phyloP scores from a whole-genome alignment of 2,113 vertebrate genomes.

The Gobio gobio region DNA sequence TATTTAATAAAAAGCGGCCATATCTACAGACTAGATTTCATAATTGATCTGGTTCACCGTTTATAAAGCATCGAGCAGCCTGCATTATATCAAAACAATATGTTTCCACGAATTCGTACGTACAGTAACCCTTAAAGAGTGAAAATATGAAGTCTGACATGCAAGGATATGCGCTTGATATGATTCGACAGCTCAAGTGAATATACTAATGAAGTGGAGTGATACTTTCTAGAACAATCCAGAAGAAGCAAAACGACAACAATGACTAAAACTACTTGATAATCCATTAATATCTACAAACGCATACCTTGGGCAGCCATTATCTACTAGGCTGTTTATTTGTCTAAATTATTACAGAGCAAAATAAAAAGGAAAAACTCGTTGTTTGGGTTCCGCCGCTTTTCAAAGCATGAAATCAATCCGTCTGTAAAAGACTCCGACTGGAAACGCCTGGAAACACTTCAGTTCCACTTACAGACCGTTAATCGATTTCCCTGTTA shows the following conservation, averaged over 20 bases:
- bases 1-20: not conserved
- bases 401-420: conserved; percentile 25
- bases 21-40: not conserved
- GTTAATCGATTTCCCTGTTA: not conserved
- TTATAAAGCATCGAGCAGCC: not conserved
- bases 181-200: not conserved
- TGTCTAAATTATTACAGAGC: not conserved
- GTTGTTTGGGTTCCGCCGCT: not conserved
- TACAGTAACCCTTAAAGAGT: not conserved
- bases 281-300: not conserved
- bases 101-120: not conserved
- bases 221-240: not conserved
- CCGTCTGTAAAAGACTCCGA: conserved; percentile 38
- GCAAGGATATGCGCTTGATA: not conserved
- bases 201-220: not conserved
- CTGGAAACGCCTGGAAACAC: not conserved
- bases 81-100: not conserved
- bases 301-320: conserved; percentile 52
- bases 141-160: not conserved
- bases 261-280: not conserved
- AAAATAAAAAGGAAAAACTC: not conserved
- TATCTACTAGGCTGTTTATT: not conserved
- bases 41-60: not conserved
- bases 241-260: not conserved
- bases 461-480: not conserved